Base-by-base conservation (phyloP, 1,140 invertebrate genomes). In the Brachystomella parvula region DNA sequence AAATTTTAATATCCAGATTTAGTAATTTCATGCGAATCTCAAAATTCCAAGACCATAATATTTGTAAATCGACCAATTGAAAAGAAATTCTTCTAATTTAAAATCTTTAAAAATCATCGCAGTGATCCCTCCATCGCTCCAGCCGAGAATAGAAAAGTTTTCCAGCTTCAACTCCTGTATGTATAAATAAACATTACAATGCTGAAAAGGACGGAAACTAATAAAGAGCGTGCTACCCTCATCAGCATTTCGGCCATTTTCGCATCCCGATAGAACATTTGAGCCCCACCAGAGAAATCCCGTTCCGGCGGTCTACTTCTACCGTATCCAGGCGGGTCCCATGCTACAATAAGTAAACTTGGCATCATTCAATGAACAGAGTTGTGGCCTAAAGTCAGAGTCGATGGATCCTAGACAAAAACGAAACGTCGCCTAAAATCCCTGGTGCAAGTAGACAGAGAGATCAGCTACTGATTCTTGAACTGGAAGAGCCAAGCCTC, bases 41-140 rank as follows among this genome's bases (percentile, higher is more conserved):
- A n/a, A n/a, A n/a, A n/a, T n/a, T n/a, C n/a, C n/a, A n/a, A n/a
- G n/a, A n/a, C n/a, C n/a, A n/a, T n/a, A n/a, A 57, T 21, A 24
- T 21, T 57, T 28, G 28, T 6, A 21, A 57, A n/a, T 12, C 6
- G 12, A n/a, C 28, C 28, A 21, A 57, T 12, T 9, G 6, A 6
- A 21, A 28, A 24, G 21, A 57, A 12, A 6, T 15, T 6, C n/a
- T 9, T 9, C 24, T 24, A n/a, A 57, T n/a, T 24, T n/a, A n/a
- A n/a, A n/a, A n/a, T n/a, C n/a, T n/a, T n/a, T n/a, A n/a, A n/a
- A n/a, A 2, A 92, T 85, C 47, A 94, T 78, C 2, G 83, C 85
- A 6, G 87, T 86, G 39, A 89, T 90, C 2, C 88, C 92, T 47
- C 92, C 92, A 78, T 94, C 90, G 78, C 89, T 92, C 89, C 91